phyloP scores from a whole-genome alignment of 2,888 invertebrate species.

The Philonicus albiceps region DNA sequence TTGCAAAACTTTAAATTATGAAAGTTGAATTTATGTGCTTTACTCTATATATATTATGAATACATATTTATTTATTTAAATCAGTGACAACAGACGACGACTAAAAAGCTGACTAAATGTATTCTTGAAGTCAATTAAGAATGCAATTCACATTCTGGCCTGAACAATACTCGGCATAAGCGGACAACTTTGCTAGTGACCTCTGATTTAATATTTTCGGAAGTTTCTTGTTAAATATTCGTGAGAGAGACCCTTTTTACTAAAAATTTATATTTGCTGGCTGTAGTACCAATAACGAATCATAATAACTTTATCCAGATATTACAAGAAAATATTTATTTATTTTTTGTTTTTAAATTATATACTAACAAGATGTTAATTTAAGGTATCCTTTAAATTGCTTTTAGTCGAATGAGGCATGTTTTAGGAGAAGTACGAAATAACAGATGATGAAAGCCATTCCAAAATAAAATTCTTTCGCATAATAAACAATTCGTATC shows the following conservation, averaged over 20 bases:
- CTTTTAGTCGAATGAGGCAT: too few species aligned
- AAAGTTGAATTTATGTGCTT: neutral
- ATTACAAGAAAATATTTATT: neutral
- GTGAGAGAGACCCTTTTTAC: neutral
- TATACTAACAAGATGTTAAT: too few species aligned
- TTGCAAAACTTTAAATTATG: neutral
- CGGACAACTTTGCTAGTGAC: neutral
- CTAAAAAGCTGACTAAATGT: too few species aligned
- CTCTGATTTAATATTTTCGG: neutral
- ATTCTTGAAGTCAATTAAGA: neutral
- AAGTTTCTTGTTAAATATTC: neutral
- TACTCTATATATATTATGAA: neutral
- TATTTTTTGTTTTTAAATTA: too few species aligned
- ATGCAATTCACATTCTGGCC: neutral
- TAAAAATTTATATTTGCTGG: neutral
- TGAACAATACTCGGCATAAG: neutral
- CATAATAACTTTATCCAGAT: neutral
- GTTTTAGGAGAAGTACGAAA: too few species aligned
- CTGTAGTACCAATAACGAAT: neutral
- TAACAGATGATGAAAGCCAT: too few species aligned
- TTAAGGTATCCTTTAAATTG: too few species aligned
- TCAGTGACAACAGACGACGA: neutral
- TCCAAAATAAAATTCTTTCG: too few species aligned
- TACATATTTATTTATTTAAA: neutral
- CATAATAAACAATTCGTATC: too few species aligned